A percentile compares a stretch with the other conserved stretches of the same genome.
phyloP scores from a whole-genome alignment of 2,888 invertebrate species.

The Zygothrica quintamaculata region DNA sequence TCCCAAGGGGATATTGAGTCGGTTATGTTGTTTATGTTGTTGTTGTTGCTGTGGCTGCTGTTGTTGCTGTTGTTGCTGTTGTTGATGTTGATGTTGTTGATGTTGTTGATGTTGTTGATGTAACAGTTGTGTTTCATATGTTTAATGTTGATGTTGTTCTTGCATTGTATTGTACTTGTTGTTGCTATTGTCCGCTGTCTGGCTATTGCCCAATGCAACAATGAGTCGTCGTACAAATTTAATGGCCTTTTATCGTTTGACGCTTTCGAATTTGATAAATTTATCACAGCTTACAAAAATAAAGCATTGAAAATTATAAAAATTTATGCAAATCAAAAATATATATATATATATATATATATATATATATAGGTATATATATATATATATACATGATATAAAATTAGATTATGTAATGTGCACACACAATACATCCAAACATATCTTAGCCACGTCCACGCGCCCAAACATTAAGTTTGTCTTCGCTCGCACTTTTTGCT shows the following conservation, averaged over 20 bases:
- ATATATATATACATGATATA: too few relatives aligned
- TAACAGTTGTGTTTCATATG: slow-evolving; percentile 31
- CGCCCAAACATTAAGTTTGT: slow-evolving; percentile 58
- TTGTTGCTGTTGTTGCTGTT: slow-evolving; percentile 26
- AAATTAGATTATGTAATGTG: slow-evolving; percentile 60
- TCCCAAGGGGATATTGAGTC: slow-evolving; percentile 60
- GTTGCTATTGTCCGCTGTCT: slow-evolving; percentile 45
- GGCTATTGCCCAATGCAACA: slow-evolving; percentile 59
- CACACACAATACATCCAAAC: slow-evolving; percentile 11
- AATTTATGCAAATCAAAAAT: slow-evolving; percentile 63
- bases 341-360: too few relatives aligned
- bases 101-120: slow-evolving; percentile 28
- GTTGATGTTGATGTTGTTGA: slow-evolving; percentile 24
- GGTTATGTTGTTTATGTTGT: slow-evolving; percentile 30
- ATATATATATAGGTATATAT: too few relatives aligned
- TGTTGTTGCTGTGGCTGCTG: slow-evolving; percentile 25
- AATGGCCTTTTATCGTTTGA: slow-evolving; percentile 68
- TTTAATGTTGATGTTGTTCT: slow-evolving; percentile 23
- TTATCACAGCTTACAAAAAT: slow-evolving; percentile 77
- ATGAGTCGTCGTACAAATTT: slow-evolving; percentile 39
- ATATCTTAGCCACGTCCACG: slow-evolving; percentile 58
- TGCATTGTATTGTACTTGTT: slow-evolving; percentile 17
- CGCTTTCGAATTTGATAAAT: slow-evolving; percentile 77
- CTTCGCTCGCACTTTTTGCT: slow-evolving; percentile 70
- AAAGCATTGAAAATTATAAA: slow-evolving; percentile 59